Conservation (phyloP, 2,888 invertebrate species). For the Aleiodes leptofemur region DNA sequence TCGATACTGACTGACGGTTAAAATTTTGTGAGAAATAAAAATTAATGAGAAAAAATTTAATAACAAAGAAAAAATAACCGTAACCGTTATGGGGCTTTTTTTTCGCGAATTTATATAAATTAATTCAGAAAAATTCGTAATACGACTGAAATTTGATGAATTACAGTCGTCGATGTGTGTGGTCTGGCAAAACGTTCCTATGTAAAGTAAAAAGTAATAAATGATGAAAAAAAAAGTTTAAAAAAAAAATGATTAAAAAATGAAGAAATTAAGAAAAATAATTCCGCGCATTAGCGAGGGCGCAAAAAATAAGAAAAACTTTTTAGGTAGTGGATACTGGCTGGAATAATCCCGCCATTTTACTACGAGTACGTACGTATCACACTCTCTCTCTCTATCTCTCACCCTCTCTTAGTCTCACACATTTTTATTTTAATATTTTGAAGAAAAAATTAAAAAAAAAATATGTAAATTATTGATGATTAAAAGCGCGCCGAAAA, state of each 20-base stretch:
- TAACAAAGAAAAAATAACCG: slow-evolving; percentile 34
- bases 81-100: slow-evolving; percentile 42
- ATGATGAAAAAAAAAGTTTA: slow-evolving; percentile 55
- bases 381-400: slow-evolving; percentile 61
- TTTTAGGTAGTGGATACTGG: slow-evolving; percentile 62
- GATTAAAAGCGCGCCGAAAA: slow-evolving; percentile 22
- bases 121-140: slow-evolving; percentile 45
- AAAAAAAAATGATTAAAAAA: slow-evolving; percentile 63
- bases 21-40: slow-evolving; percentile 28
- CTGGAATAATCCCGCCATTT: slow-evolving; percentile 55
- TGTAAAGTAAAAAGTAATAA: slow-evolving; percentile 73
- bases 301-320: slow-evolving; percentile 60
- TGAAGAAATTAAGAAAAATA: slow-evolving; percentile 44
- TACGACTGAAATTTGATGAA: slow-evolving; percentile 39
- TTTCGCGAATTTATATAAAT: slow-evolving; percentile 32
- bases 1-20: slow-evolving; percentile 28
- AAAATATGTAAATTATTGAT: slow-evolving; percentile 11
- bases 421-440: slow-evolving; percentile 52
- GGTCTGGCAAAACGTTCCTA: slow-evolving; percentile 73
- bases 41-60: slow-evolving; percentile 46
- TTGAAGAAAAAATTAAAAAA: not conserved
- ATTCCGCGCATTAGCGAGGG: slow-evolving; percentile 53
- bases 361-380: slow-evolving; percentile 69
- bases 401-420: slow-evolving; percentile 53
- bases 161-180: slow-evolving; percentile 58